Evolutionary conservation across 2,888 invertebrate species (phyloP).

Genomic region (Tryphoninae sp.): DNA sequence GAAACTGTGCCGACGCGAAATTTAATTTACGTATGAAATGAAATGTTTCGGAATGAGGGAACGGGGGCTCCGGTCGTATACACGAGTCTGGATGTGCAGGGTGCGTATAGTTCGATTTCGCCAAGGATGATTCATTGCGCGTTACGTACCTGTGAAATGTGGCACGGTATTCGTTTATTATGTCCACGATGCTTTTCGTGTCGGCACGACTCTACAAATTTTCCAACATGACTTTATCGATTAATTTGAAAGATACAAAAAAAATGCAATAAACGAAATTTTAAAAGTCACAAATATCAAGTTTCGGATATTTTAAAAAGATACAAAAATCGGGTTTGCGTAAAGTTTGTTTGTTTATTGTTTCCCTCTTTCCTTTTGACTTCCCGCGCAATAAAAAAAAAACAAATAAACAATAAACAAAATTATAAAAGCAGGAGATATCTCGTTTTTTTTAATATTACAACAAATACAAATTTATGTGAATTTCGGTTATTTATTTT

Average conservation of each 20-base stretch:
- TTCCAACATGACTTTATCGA: neutral
- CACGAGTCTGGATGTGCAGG: constrained; percentile 48
- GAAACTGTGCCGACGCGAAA: constrained; percentile 58
- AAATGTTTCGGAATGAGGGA: constrained; percentile 57
- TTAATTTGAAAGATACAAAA: neutral
- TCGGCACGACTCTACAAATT: neutral
- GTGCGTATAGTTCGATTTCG: constrained; percentile 48
- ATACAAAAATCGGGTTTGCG: too few species aligned
- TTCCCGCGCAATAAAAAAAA: too few species aligned
- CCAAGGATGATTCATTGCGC: constrained; percentile 58
- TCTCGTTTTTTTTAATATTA: too few species aligned
- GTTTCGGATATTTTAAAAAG: too few species aligned
- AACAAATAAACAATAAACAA: too few species aligned
- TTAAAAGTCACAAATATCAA: too few species aligned
- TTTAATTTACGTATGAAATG: constrained; percentile 64
- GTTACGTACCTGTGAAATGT: constrained; percentile 48
- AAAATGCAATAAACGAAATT: neutral
- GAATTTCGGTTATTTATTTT: too few species aligned
- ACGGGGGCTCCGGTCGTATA: constrained; percentile 56
- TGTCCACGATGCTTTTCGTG: neutral
- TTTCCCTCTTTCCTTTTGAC: too few species aligned
- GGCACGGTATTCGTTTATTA: constrained; percentile 36
- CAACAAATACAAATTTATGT: too few species aligned
- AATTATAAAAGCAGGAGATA: too few species aligned
- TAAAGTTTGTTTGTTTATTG: too few species aligned